Evolutionary conservation across 2,797 vertebrate genomes (phyloP).

Genomic region (Siniperca undulata): DNA sequence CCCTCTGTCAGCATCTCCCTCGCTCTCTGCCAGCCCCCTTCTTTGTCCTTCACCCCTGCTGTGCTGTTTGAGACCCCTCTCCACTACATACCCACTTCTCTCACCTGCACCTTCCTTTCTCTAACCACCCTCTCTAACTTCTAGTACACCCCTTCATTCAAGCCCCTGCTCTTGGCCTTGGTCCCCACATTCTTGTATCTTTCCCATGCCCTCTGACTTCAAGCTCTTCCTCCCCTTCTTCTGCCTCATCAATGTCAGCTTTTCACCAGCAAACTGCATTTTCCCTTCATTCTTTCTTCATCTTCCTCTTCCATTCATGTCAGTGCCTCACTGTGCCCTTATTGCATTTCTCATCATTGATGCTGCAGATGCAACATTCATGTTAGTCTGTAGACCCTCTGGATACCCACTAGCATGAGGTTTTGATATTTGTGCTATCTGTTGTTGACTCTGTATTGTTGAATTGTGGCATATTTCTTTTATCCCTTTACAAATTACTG

Average conservation of each 20-base stretch:
- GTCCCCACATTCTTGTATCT: conserved; percentile 20
- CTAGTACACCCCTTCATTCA: conserved; percentile 7
- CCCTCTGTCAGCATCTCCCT: conserved; percentile 27
- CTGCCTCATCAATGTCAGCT: neutral
- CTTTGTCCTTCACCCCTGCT: conserved; percentile 38
- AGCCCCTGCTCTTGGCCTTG: conserved; percentile 21
- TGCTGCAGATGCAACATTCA: neutral
- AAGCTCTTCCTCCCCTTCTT: neutral
- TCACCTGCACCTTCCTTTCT: conserved; percentile 42
- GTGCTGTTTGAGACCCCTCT: conserved; percentile 24
- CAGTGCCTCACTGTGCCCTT: neutral
- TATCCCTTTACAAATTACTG: neutral
- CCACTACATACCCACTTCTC: conserved; percentile 15
- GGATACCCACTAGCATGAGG: too few relatives aligned
- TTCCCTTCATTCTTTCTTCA: neutral
- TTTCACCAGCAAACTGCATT: neutral
- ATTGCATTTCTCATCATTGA: neutral
- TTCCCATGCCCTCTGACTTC: conserved; percentile 57
- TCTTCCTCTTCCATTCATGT: neutral
- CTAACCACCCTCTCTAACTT: neutral
- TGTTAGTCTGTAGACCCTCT: neutral
- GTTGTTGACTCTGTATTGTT: neutral
- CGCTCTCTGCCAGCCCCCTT: conserved; percentile 13
- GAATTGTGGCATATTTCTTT: neutral
- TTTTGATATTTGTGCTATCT: neutral